Percentiles rank a stretch among this genome's conserved stretches.
Evolutionary conservation across 1,140 invertebrate genomes (phyloP).

Genomic region (Gonioctena quinquepunctata): DNA sequence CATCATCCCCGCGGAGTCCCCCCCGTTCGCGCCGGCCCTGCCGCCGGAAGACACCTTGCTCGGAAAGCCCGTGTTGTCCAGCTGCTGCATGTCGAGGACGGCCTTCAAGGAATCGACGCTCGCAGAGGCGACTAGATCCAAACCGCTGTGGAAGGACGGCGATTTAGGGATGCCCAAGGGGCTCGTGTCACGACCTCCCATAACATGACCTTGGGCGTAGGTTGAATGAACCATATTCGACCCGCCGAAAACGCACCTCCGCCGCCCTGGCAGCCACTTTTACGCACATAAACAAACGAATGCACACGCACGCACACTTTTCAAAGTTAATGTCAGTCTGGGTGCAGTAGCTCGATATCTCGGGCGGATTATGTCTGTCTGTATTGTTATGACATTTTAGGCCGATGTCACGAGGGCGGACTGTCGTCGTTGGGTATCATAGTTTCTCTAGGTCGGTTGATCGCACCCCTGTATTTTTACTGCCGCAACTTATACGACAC

Average conservation of each 20-base stretch:
- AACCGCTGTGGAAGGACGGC: constrained; percentile 80
- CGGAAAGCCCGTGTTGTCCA: constrained; percentile 10
- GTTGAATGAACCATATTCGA: constrained; percentile 56
- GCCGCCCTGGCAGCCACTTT: not conserved
- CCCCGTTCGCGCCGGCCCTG: not conserved
- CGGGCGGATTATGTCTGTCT: no score
- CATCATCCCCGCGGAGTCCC: not conserved
- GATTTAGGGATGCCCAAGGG: constrained; percentile 77
- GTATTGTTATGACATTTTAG: no score
- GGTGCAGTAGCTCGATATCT: no score
- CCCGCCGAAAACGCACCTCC: constrained; percentile 15
- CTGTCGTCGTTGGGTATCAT: not conserved
- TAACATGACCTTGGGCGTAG: constrained; percentile 61
- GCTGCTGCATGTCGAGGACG: constrained; percentile 34
- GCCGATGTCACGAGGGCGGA: not conserved
- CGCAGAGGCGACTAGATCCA: constrained; percentile 72
- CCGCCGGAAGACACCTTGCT: not conserved
- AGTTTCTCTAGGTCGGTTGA: not conserved
- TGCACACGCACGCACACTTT: not conserved
- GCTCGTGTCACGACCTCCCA: constrained; percentile 61
- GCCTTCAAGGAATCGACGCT: constrained; percentile 58
- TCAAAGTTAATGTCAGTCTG: not conserved
- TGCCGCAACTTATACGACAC: not conserved
- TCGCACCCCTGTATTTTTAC: not conserved
- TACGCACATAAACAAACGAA: not conserved